Conservation (phyloP, 2,113 vertebrate genomes). For the Chaetura pelagica region DNA sequence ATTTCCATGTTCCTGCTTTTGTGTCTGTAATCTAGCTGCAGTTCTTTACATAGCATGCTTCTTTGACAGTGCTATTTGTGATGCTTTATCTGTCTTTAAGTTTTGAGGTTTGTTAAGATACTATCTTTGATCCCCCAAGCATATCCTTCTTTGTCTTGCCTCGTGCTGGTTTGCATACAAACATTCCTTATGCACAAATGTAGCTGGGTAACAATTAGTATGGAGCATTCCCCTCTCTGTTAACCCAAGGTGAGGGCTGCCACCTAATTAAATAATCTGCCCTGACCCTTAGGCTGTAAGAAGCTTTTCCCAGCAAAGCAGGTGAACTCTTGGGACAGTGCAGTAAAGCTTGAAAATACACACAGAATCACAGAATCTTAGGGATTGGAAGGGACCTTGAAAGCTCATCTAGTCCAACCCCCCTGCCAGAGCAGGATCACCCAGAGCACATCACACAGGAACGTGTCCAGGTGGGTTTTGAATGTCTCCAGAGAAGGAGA, state of each 20-base stretch:
- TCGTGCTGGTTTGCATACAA: neutral
- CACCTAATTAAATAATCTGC: conserved; percentile 59
- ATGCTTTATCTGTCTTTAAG: neutral
- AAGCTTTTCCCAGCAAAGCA: conserved; percentile 54
- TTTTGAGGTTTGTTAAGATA: neutral
- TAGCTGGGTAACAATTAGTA: neutral
- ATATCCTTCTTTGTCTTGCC: neutral
- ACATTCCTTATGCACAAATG: neutral
- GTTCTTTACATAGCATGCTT: neutral
- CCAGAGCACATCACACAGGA: no score
- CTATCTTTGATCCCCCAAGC: neutral
- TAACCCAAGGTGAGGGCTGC: neutral
- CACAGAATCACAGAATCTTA: no score
- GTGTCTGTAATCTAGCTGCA: neutral
- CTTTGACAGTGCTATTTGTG: neutral
- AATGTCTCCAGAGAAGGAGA: no score
- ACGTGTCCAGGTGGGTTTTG: no score
- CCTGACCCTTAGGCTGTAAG: conserved; percentile 54
- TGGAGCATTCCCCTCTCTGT: neutral
- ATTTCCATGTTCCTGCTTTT: neutral
- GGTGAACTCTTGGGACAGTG: neutral
- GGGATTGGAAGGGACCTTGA: no score
- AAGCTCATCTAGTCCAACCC: no score
- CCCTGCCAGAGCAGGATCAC: no score
- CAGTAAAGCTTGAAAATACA: conserved; percentile 7